A percentile compares a stretch with the other conserved stretches of the same genome.
Evolutionary conservation across 2,888 invertebrate species (phyloP).

Genomic region (Archaeoteleia sp.): DNA sequence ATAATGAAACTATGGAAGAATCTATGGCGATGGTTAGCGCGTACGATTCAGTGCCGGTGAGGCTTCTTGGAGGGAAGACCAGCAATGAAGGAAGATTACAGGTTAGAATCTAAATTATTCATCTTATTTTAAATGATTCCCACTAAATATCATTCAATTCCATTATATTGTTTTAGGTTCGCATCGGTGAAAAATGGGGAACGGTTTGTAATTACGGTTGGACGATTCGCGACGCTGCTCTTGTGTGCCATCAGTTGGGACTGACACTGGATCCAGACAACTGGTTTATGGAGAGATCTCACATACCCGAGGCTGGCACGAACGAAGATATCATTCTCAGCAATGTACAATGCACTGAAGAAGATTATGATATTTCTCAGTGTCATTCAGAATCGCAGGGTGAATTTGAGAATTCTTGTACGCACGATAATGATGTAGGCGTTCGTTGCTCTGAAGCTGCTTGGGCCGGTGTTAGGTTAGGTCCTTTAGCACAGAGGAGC

Average conservation of each 20-base stretch:
- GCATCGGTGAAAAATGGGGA: constrained; percentile 93
- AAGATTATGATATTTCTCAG: constrained; percentile 91
- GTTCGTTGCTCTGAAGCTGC: constrained; percentile 91
- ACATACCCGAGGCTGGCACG: constrained; percentile 87
- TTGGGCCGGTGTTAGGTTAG: constrained; percentile 95
- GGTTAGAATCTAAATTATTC: constrained; percentile 64
- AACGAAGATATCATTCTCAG: constrained; percentile 87
- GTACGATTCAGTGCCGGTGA: constrained; percentile 82
- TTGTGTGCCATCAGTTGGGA: constrained; percentile 97
- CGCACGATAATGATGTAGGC: constrained; percentile 91
- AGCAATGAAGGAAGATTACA: constrained; percentile 91
- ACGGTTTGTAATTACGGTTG: constrained; percentile 98
- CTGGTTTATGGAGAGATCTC: constrained; percentile 89
- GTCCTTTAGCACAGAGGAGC: constrained; percentile 90
- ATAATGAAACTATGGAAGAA: constrained; percentile 79
- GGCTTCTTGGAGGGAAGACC: constrained; percentile 87
- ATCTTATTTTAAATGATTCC: neutral
- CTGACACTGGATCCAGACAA: constrained; percentile 93
- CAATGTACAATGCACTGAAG: constrained; percentile 92
- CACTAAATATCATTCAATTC: neutral
- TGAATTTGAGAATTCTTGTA: constrained; percentile 92
- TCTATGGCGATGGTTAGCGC: constrained; percentile 76
- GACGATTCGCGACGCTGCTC: constrained; percentile 92
- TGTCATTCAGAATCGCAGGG: constrained; percentile 86
- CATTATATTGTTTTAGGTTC: constrained; percentile 76